These are phyloP conservation scores for Paguma larvata DNA, from an alignment of 2,797 vertebrate species.

Conservation along the genomic window DNA sequence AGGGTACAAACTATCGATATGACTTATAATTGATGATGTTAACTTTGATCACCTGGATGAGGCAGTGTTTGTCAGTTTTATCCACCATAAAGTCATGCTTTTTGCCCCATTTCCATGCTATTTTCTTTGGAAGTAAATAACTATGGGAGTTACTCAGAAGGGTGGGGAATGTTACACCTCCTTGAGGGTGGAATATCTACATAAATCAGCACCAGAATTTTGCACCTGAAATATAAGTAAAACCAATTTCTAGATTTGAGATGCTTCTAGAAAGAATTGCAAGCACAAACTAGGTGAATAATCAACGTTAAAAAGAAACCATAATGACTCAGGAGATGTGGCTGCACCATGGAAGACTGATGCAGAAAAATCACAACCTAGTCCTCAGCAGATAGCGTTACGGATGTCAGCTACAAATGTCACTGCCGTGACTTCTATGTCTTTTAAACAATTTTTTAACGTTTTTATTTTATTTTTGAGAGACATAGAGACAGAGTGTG, in stretches of 20 bases:
- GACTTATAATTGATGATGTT: neutral
- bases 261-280: neutral
- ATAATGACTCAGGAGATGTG: neutral
- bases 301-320: neutral
- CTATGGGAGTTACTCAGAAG: neutral
- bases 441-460: neutral
- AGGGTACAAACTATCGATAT: neutral
- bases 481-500: no score
- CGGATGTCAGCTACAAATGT: neutral
- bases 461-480: no score
- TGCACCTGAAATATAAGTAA: neutral
- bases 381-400: neutral
- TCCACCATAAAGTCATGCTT: neutral
- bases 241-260: conserved; percentile 16
- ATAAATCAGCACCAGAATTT: neutral
- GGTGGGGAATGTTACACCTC: neutral
- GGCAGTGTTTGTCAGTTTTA: neutral
- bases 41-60: neutral
- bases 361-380: neutral
- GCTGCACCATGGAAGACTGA: neutral
- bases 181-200: neutral
- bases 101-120: neutral
- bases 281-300: neutral
- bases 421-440: neutral
- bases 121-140: neutral